Evolutionary conservation across 2,888 invertebrate species (phyloP).

Genomic region (Nudaria mundana): DNA sequence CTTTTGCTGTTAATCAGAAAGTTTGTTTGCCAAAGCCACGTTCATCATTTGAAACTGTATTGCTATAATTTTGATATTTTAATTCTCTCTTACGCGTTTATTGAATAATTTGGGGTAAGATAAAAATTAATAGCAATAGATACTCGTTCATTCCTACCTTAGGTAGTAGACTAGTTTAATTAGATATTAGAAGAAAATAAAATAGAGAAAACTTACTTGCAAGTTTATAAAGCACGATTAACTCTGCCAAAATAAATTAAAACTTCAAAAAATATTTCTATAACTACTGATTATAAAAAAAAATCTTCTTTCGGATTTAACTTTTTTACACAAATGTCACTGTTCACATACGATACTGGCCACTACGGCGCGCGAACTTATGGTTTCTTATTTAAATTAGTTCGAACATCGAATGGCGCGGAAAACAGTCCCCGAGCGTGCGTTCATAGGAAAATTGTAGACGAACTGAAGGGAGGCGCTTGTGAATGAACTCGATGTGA

Average conservation of each 20-base stretch:
- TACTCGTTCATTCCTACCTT: no score
- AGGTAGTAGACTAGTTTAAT: no score
- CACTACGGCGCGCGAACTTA: constrained; percentile 32
- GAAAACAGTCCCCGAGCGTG: constrained; percentile 58
- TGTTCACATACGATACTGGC: constrained; percentile 40
- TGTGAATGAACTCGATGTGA: constrained; percentile 54
- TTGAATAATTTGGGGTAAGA: no score
- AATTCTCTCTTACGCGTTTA: no score
- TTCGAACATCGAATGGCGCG: constrained; percentile 60
- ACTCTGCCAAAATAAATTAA: constrained; percentile 28
- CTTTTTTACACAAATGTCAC: constrained; percentile 28
- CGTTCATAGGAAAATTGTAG: constrained; percentile 59
- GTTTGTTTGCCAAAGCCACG: no score
- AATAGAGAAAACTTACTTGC: constrained; percentile 24
- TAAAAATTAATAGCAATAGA: no score
- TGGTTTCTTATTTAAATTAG: constrained; percentile 54
- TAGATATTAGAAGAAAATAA: background rate
- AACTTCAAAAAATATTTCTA: constrained; percentile 22
- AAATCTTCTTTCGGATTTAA: constrained; percentile 15
- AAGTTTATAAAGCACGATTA: constrained; percentile 9
- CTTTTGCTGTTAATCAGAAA: no score
- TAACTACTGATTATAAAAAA: constrained; percentile 23
- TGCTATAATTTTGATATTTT: no score
- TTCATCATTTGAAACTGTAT: no score
- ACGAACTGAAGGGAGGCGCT: constrained; percentile 64